Base-by-base conservation (phyloP, 2,113 vertebrate genomes). In the Chrysochloris asiatica region DNA sequence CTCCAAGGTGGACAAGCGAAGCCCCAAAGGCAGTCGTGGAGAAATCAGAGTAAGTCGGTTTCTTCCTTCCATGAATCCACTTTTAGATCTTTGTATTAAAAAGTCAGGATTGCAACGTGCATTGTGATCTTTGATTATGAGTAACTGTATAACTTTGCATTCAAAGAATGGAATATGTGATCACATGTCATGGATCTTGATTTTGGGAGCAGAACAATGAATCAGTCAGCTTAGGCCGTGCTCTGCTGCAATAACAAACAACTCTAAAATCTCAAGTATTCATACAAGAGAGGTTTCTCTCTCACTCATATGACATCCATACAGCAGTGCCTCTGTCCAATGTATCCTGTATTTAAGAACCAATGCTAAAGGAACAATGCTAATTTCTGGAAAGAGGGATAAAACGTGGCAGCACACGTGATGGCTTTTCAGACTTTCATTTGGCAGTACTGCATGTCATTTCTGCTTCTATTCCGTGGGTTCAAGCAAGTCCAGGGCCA, bases 251-350 rank as follows among this genome's bases (percentile, higher is more conserved):
- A 1, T 30, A 52, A 84, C 24, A 84, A 89, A 33, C 13, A 81
- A 3, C 10, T 38, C 24, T 13, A 30, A 73, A 38, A n/a, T 48
- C 65, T 50, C 43, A 19, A 47, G 56, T 13, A 22, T 36, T 36
- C 0, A 0, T 56, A 26, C 2, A 2, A 4, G 17, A 14, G 41
- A 22, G 1, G 21, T 5, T 38, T 30, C 24, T 73, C 22, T n/a
- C 50, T 90, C 28, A 48, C 2, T 75, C 45, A 9, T 19, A 4
- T 33, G 38, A 77, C 1, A 22, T 4, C 36, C 24, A 4, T 48
- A 22, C 21, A 30, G 17, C 77, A 41, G 5, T 75, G 33, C 71
- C 33, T 83, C 65, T 41, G 22, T 36, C 38, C 36, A 8, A 30
- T 48, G 33, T 22, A n/a, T 41, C 54, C 71, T 78, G 45, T 54